A percentile compares a stretch with the other conserved stretches of the same genome.
phyloP scores from a whole-genome alignment of 2,888 invertebrate genomes.

The Amiota mariae region DNA sequence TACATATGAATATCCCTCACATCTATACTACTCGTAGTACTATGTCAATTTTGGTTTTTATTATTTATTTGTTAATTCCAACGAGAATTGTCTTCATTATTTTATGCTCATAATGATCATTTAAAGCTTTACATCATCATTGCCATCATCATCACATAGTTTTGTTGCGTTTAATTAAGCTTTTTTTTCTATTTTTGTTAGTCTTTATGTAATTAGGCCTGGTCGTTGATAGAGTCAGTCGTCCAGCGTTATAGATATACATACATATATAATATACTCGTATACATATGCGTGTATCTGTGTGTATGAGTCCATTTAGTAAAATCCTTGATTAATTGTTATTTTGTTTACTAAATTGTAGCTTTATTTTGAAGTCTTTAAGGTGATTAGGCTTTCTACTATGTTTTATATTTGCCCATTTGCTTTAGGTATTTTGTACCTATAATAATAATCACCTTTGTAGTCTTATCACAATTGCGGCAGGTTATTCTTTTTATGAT shows the following conservation, averaged over 20 bases:
- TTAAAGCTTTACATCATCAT: constrained; percentile 12
- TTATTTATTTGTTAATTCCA: constrained; percentile 63
- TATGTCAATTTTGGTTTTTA: constrained; percentile 65
- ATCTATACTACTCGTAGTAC: not conserved
- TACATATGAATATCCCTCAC: no score
- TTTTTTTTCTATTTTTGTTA: constrained; percentile 6
- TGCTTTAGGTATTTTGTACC: not conserved
- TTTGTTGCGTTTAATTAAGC: constrained; percentile 29
- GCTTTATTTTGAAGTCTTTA: constrained; percentile 19
- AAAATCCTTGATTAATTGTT: constrained; percentile 67
- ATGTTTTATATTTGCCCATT: no score
- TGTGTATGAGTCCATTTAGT: constrained; percentile 33
- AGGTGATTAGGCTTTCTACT: constrained; percentile 11
- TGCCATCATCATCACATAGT: constrained; percentile 10
- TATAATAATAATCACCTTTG: constrained; percentile 1
- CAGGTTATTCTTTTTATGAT: no score
- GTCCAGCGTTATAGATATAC: not conserved
- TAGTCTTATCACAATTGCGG: constrained; percentile 1
- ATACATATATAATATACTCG: no score
- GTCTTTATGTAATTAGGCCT: constrained; percentile 25
- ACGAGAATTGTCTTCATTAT: constrained; percentile 47
- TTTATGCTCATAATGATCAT: not conserved
- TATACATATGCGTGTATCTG: not conserved
- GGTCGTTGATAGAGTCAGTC: not conserved
- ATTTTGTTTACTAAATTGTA: constrained; percentile 57